phyloP scores from a whole-genome alignment of 2,797 vertebrate genomes.

The Echiichthys vipera region DNA sequence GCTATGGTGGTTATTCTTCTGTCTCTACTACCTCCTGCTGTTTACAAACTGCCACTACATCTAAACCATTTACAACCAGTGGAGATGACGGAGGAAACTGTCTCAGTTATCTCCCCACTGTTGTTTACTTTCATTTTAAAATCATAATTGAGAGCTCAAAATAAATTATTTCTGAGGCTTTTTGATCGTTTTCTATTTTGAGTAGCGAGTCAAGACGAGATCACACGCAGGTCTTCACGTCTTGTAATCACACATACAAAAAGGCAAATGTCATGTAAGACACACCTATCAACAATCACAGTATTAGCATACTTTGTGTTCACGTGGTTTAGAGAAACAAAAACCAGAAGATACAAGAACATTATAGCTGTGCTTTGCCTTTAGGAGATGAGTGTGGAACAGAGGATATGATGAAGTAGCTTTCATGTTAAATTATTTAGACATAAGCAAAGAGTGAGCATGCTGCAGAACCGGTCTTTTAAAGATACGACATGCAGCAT shows the following conservation, averaged over 20 bases:
- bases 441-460: not conserved
- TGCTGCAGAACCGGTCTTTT: not conserved
- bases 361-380: not conserved
- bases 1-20: not conserved
- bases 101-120: not conserved
- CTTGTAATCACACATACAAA: not conserved
- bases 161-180: not conserved
- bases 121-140: not conserved
- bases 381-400: not conserved
- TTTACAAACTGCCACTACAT: conserved; percentile 47
- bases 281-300: not conserved
- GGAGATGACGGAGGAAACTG: not conserved
- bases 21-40: conserved; percentile 72
- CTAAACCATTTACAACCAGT: not conserved
- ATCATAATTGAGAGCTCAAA: no score
- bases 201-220: not conserved
- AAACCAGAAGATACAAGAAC: not conserved
- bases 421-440: not conserved
- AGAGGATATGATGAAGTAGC: not conserved
- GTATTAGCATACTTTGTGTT: conserved; percentile 17
- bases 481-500: conserved; percentile 13
- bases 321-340: not conserved
- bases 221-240: not conserved
- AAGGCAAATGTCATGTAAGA: not conserved
- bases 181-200: not conserved